These are phyloP conservation scores for Atrichornis clamosus DNA, from an alignment of 2,113 vertebrate genomes.

Conservation along the genomic window DNA sequence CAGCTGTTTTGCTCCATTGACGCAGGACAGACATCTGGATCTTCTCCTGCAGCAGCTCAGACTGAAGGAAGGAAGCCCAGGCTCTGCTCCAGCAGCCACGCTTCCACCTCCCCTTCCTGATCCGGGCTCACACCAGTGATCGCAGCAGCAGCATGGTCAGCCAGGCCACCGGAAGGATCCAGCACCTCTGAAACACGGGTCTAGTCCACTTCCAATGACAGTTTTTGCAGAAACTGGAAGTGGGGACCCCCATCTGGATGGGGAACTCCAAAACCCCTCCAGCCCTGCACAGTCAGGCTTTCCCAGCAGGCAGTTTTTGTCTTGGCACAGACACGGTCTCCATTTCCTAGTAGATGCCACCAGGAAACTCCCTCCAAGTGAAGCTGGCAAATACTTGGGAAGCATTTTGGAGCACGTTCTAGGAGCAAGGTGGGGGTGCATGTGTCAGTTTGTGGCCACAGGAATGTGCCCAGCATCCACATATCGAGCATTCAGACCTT, in stretches of 20 bases:
- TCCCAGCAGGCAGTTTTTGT: background rate
- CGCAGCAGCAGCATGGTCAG: background rate
- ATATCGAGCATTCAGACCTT: background rate
- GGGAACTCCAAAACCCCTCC: background rate
- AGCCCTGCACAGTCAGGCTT: accelerated
- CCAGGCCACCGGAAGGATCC: background rate
- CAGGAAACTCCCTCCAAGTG: background rate
- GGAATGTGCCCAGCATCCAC: background rate
- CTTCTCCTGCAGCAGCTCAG: background rate
- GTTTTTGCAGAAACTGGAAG: background rate
- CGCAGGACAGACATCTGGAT: background rate
- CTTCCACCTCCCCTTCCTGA: background rate
- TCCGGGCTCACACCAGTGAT: background rate
- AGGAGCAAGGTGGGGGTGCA: accelerated
- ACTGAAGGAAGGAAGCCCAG: background rate
- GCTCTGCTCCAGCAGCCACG: background rate
- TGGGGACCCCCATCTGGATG: background rate
- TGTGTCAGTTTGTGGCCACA: background rate
- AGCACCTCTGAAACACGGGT: background rate
- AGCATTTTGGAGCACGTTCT: background rate
- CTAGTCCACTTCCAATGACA: background rate
- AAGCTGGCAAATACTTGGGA: background rate
- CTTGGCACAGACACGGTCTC: background rate
- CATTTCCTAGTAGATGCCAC: background rate
- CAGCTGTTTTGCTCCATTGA: background rate